Base-by-base conservation (phyloP, 2,113 vertebrate species). In the Machaerirhynchus nigripectus region DNA sequence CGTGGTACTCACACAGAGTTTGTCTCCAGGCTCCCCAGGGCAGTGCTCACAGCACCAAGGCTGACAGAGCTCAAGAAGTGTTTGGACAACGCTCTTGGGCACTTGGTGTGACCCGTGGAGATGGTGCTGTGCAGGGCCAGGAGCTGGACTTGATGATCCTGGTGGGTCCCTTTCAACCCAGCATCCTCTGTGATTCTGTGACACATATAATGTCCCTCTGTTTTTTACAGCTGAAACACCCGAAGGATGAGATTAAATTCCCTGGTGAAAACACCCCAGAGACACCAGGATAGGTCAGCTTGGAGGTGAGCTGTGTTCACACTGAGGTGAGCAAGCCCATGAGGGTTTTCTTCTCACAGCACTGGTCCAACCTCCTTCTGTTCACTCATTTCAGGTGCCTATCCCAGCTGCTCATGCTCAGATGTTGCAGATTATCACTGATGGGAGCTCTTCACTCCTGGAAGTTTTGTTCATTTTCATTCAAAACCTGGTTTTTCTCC, bases 241-340 rank as follows among this genome's bases (percentile, higher is more conserved):
- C 0, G 0, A 47, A 64, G 18, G 7, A 16, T 2, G 8, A 79
- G 44, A 10, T n/a, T 2, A 63, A 52, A 33, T 56, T 71, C 9
- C 21, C 35, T 37, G 13, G 19, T 71, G 74, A 67, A 93, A 87
- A 67, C 35, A 84, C 13, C 19, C 39, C 30, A 65, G 42, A 50
- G 50, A 63, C 31, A 33, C 6, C 6, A 31, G 27, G 19, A 17
- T 20, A 67, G 56, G 14, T 13, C 28, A 70, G 8, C 27, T 33
- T 82, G 65, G 52, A 60, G 39, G 21, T 46, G 20, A 75, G 12
- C 9, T 59, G 19, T 14, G 7, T 7, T 92, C 53, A 10, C 40
- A 23, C 8, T 3, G 14, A 35, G 10, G 16, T 39, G 17, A 82
- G 22, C 26, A 42, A 68, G 6, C 9, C 57, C 39, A 21, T 9